Conservation (phyloP, 2,888 invertebrate species). For the Pardosa pseudoannulata region DNA sequence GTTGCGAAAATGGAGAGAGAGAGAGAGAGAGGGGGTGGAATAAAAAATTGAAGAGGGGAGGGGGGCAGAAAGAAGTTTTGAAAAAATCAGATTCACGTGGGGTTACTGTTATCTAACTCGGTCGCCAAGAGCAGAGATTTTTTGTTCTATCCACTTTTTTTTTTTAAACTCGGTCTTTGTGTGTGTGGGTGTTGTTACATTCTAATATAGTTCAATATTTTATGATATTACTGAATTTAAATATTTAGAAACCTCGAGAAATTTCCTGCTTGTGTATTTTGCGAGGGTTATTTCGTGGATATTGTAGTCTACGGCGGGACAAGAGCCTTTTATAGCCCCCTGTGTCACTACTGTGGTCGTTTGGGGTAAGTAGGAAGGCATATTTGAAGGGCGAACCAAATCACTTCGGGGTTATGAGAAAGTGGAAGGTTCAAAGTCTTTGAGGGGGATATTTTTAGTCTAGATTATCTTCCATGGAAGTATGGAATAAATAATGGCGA, state of each 20-base stretch:
- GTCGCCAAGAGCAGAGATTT: constrained; percentile 8
- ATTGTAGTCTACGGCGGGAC: not conserved
- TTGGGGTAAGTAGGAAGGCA: no score
- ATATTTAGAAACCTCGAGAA: not conserved
- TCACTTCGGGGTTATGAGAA: not conserved
- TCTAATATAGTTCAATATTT: constrained; percentile 12
- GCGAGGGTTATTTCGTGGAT: not conserved
- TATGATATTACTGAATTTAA: constrained; percentile 19
- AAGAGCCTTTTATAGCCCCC: no score
- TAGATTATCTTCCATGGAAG: no score
- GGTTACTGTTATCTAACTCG: constrained; percentile 27
- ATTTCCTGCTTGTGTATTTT: not conserved
- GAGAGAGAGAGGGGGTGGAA: not conserved
- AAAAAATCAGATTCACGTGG: constrained; percentile 26
- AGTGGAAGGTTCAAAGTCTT: no score
- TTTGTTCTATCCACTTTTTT: no score
- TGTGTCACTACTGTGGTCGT: no score
- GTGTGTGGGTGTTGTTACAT: constrained; percentile 1
- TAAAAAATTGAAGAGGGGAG: constrained; percentile 19
- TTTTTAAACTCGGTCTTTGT: not conserved
- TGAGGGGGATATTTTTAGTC: no score
- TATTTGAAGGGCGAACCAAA: not conserved
- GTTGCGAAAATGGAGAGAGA: constrained; percentile 29
- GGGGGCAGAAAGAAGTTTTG: constrained; percentile 1
- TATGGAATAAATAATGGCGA: no score